Conservation (phyloP, 2,797 vertebrate species). For the Chaetodon trifasciatus region DNA sequence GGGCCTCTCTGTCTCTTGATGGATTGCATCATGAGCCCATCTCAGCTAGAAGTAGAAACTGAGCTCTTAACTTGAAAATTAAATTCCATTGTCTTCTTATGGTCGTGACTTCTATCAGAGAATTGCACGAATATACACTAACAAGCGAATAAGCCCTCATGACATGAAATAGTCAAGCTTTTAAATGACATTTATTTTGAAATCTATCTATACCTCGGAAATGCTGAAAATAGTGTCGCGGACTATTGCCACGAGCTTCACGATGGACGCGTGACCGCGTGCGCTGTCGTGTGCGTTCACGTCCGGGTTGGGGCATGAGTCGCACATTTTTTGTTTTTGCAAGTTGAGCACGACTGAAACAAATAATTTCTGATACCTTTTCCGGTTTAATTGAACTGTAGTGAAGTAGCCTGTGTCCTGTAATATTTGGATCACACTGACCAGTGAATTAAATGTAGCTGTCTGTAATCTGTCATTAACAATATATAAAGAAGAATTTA, state of each 20-base stretch:
- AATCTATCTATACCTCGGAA: conserved; percentile 44
- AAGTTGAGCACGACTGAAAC: conserved; percentile 23
- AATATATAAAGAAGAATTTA: background rate
- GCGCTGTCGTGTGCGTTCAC: conserved; percentile 46
- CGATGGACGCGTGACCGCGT: conserved; percentile 47
- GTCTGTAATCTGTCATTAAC: background rate
- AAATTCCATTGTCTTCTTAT: background rate
- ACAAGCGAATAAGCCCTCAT: background rate
- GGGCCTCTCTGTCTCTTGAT: background rate
- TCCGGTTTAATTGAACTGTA: background rate
- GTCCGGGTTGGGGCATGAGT: conserved; percentile 67
- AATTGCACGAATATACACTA: background rate
- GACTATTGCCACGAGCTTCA: background rate
- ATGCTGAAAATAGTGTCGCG: background rate
- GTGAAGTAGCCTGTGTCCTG: background rate
- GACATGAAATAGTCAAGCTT: background rate
- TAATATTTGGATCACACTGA: background rate
- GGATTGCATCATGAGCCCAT: background rate
- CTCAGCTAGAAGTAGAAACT: too few relatives aligned
- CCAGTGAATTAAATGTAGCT: background rate
- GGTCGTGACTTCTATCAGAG: background rate
- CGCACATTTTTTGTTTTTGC: conserved; percentile 29
- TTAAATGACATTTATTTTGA: conserved; percentile 59
- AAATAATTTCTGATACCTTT: background rate
- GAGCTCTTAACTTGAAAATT: background rate